Base-by-base conservation (phyloP, 2,888 invertebrate genomes). In the Melinopterus prodromus region DNA sequence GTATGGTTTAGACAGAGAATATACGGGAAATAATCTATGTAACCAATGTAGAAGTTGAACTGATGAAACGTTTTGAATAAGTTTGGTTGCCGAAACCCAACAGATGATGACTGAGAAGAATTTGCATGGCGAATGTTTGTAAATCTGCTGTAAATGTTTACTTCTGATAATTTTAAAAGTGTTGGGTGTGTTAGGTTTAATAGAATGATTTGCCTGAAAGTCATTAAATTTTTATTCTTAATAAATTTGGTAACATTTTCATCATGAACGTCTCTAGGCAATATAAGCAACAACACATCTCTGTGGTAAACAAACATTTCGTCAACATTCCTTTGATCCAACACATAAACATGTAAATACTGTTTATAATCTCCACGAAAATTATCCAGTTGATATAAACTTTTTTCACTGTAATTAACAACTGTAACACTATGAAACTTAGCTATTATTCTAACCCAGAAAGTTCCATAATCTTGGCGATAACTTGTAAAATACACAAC, bases 21-120 rank as follows among this genome's bases (percentile, higher is more conserved):
- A 71, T 81, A 82, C 2, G 84, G 84, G 76, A 81, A 82, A 71
- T 79, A 82, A 77, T 83, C 80, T 6, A 82, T 71, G 70, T 83
- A 82, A 4, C 80, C 83, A 2, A 84, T 77, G 7, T 9, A 12
- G 53, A 53, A 12, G 7, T 53, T 12, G 53, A 53, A 53, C 12
- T 53, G 53, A 12, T 53, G 9, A 12, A 53, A 53, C 9, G 53
- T 9, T 53, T 53, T 4, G 12, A 53, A 53, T 53, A 6, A 3
- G 53, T 53, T 12, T 53, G 53, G 12, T 53, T 53, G 53, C 7
- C 9, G 12, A 53, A 53, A 53, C 1, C 3, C 26, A 26, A 26
- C 53, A 53, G 53, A 53, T 9, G 53, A 53, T 9, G 53, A 3
- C 12, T 53, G 9, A 53, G 53, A 9, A 53, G 5, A 53, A 53